These are phyloP conservation scores for Notocelia uddmanniana DNA, from an alignment of 2,888 invertebrate genomes.

Conservation along the genomic window DNA sequence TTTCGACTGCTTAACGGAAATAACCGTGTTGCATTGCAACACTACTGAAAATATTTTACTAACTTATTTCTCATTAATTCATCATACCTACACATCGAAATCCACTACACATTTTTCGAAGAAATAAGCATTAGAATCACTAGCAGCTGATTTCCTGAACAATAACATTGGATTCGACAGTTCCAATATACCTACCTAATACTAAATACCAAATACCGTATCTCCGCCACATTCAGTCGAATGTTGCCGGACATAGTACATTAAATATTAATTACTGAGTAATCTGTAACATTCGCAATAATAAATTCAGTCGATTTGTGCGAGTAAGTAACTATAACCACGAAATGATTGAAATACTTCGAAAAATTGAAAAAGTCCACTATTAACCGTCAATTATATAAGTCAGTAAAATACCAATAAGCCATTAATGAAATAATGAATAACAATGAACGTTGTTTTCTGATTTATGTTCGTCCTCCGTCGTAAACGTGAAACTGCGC, in stretches of 20 bases:
- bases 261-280: background rate
- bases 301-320: background rate
- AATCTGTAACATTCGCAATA: background rate
- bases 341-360: slow-evolving; percentile 13
- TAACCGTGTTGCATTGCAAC: background rate
- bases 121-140: too few species aligned
- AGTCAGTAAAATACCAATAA: slow-evolving; percentile 29
- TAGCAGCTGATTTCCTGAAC: too few species aligned
- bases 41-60: background rate
- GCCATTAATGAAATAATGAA: slow-evolving; percentile 4
- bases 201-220: too few species aligned
- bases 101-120: background rate
- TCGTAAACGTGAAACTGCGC: slow-evolving; percentile 26
- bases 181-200: too few species aligned
- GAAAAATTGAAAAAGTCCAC: slow-evolving; percentile 9
- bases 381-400: slow-evolving; percentile 6
- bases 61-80: background rate
- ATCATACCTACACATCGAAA: background rate
- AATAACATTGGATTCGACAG: too few species aligned
- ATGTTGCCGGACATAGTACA: background rate
- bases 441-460: background rate
- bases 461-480: slow-evolving; percentile 1
- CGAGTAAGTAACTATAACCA: background rate
- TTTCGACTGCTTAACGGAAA: background rate
- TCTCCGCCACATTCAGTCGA: too few species aligned